These are phyloP conservation scores for Amblyteles armatorius DNA, from an alignment of 2,888 invertebrate species.

Conservation along the genomic window DNA sequence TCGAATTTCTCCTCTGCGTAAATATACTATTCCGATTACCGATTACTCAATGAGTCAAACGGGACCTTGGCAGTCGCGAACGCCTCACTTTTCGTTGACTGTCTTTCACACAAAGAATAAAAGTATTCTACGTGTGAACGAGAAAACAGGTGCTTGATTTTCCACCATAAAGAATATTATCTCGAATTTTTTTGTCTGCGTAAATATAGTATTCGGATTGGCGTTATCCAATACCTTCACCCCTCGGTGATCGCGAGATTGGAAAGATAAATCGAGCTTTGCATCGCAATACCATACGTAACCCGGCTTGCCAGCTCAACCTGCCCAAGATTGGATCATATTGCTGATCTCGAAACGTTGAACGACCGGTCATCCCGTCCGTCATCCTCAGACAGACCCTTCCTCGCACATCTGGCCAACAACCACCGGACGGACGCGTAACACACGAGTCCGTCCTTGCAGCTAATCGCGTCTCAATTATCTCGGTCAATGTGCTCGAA, in stretches of 20 bases:
- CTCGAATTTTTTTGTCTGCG: neutral
- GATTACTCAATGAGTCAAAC: too few relatives aligned
- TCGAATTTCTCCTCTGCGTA: neutral
- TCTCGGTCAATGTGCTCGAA: constrained; percentile 6
- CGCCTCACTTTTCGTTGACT: too few relatives aligned
- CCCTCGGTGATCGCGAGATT: neutral
- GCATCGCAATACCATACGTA: neutral
- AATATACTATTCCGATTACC: neutral
- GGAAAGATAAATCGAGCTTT: neutral
- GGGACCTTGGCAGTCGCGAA: too few relatives aligned
- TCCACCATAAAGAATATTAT: too few relatives aligned
- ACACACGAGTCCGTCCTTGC: neutral
- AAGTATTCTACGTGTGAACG: too few relatives aligned
- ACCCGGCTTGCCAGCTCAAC: neutral
- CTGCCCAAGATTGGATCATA: constrained; percentile 9
- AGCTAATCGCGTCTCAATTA: neutral
- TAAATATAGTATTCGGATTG: neutral
- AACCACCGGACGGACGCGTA: neutral
- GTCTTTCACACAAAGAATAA: too few relatives aligned
- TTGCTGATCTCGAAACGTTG: constrained; percentile 11
- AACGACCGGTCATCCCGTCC: constrained; percentile 1
- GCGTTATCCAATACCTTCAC: neutral
- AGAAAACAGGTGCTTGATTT: too few relatives aligned
- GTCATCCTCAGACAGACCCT: neutral
- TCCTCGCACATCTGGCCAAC: neutral